A percentile compares a stretch with the other conserved stretches of the same genome.
Conservation (phyloP, 2,113 vertebrate genomes). For the Tympanuchus pallidicinctus region DNA sequence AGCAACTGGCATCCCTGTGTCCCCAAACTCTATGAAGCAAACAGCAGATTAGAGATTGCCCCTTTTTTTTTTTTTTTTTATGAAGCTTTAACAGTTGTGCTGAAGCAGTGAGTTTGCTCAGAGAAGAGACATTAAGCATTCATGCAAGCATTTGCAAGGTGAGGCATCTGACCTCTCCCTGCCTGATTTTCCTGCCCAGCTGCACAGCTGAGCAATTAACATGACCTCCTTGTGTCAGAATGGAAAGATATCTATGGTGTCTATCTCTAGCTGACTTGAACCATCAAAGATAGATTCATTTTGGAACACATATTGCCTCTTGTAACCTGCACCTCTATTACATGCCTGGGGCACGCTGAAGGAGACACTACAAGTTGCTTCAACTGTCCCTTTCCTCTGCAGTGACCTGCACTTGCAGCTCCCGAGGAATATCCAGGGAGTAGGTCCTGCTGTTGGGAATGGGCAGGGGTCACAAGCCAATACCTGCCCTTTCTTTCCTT, state of each 20-base stretch:
- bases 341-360: neutral
- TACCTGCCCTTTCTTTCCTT: neutral
- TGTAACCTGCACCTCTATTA: neutral
- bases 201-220: neutral
- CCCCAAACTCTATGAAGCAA: neutral
- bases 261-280: neutral
- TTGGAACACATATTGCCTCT: neutral
- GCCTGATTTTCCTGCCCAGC: neutral
- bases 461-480: neutral
- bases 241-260: neutral
- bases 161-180: neutral
- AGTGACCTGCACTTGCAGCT: neutral
- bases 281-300: neutral
- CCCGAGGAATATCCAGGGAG: neutral
- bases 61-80: neutral
- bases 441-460: neutral
- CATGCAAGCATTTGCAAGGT: slow-evolving; percentile 10
- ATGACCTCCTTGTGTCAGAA: neutral
- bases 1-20: neutral
- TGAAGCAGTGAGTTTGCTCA: neutral
- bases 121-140: slow-evolving; percentile 4
- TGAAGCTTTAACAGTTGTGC: neutral
- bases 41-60: neutral
- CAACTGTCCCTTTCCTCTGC: neutral
- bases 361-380: neutral